These are phyloP conservation scores for Pecten maximus DNA, from an alignment of 2,888 invertebrate genomes.

Conservation along the genomic window DNA sequence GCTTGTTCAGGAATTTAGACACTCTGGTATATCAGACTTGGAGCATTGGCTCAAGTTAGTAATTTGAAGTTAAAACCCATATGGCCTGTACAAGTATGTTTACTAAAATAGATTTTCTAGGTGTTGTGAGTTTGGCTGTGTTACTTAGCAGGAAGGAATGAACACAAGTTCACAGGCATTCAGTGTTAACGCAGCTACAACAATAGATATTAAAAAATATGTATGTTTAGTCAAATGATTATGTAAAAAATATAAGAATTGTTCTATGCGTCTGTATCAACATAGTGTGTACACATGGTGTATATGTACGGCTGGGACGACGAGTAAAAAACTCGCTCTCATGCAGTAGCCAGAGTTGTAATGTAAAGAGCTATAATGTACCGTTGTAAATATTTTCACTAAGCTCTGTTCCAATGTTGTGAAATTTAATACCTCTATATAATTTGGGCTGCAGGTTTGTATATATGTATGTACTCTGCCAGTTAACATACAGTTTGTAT, in stretches of 20 bases:
- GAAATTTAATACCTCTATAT: background rate
- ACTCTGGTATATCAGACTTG: background rate
- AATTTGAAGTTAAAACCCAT: slow-evolving; percentile 28
- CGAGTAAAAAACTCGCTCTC: background rate
- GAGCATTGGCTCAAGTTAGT: background rate
- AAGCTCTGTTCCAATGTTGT: slow-evolving; percentile 17
- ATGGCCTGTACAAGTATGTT: slow-evolving; percentile 23
- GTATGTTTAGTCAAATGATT: background rate
- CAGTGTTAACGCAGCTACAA: background rate
- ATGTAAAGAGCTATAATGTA: background rate
- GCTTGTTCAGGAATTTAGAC: background rate
- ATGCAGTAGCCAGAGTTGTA: background rate
- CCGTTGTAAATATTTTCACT: slow-evolving; percentile 31
- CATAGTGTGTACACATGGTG: background rate
- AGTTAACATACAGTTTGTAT: background rate
- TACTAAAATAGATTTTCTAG: slow-evolving; percentile 14
- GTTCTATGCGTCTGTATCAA: background rate
- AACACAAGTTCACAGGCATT: background rate
- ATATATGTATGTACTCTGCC: background rate
- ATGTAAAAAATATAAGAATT: background rate
- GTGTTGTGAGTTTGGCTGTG: background rate
- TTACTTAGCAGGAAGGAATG: background rate
- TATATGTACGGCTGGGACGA: too few species aligned
- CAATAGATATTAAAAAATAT: background rate
- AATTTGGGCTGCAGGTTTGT: background rate